These are phyloP conservation scores for Cephalopholis sonnerati DNA, from an alignment of 2,113 vertebrate genomes.

Conservation along the genomic window DNA sequence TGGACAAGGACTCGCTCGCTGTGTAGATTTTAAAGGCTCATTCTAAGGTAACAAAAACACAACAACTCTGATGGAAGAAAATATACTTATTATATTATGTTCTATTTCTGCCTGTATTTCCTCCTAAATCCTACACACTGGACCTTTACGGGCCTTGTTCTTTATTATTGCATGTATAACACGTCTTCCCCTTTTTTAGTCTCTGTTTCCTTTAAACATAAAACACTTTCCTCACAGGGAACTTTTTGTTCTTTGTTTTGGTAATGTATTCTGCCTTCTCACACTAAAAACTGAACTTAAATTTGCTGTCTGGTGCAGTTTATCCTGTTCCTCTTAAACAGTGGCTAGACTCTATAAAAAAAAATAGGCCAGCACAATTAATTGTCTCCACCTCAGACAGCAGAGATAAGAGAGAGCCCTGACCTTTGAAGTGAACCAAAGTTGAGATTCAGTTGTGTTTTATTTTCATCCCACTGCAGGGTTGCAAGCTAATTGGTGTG, in stretches of 20 bases:
- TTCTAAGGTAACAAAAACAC: neutral
- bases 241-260: slow-evolving; percentile 17
- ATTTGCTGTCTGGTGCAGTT: slow-evolving; percentile 23
- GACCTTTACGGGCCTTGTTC: neutral
- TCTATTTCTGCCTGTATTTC: too few relatives aligned
- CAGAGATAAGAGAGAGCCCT: slow-evolving; percentile 7
- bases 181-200: neutral
- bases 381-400: slow-evolving; percentile 15
- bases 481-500: slow-evolving; percentile 33
- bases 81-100: too few relatives aligned
- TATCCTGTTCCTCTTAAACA: slow-evolving; percentile 1
- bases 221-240: neutral
- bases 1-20: too few relatives aligned
- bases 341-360: neutral
- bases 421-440: slow-evolving; percentile 41
- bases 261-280: neutral
- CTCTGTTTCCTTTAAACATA: neutral
- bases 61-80: neutral
- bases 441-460: slow-evolving; percentile 19
- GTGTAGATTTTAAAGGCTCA: too few relatives aligned
- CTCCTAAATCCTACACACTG: too few relatives aligned
- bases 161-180: neutral
- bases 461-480: slow-evolving; percentile 34
- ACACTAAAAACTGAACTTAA: neutral
- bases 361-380: slow-evolving; percentile 14